phyloP scores from a whole-genome alignment of 2,797 vertebrate species.

The Hemibagrus guttatus region DNA sequence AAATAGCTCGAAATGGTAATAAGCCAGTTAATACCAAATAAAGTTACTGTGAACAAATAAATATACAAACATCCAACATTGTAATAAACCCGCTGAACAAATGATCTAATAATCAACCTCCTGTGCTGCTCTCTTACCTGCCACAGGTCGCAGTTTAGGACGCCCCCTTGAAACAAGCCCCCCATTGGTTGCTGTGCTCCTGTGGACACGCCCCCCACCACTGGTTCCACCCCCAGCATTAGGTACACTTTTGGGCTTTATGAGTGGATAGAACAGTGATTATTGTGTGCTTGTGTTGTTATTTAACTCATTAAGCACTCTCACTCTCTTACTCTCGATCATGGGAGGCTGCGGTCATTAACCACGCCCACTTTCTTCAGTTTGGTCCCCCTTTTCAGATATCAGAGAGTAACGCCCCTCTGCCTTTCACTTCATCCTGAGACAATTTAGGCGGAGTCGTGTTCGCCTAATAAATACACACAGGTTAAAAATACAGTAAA shows the following conservation, averaged over 20 bases:
- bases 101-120: neutral
- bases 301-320: conserved; percentile 80
- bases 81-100: neutral
- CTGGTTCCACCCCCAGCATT: conserved; percentile 62
- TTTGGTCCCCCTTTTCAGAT: conserved; percentile 85
- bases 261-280: conserved; percentile 53
- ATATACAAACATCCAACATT: neutral
- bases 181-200: conserved; percentile 76
- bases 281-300: conserved; percentile 10
- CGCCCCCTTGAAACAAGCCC: conserved; percentile 82
- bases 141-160: conserved; percentile 85
- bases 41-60: neutral
- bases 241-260: conserved; percentile 78
- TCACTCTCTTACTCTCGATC: conserved; percentile 89
- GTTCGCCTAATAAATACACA: conserved; percentile 74
- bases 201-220: conserved; percentile 61
- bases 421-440: conserved; percentile 81
- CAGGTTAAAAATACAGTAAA: neutral
- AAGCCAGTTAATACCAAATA: neutral
- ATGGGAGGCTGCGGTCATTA: conserved; percentile 88
- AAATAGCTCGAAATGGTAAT: neutral
- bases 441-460: conserved; percentile 79
- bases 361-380: conserved; percentile 83
- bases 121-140: conserved; percentile 55
- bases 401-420: conserved; percentile 85